phyloP scores from a whole-genome alignment of 2,113 vertebrate genomes.

The Neodon shergylaensis region DNA sequence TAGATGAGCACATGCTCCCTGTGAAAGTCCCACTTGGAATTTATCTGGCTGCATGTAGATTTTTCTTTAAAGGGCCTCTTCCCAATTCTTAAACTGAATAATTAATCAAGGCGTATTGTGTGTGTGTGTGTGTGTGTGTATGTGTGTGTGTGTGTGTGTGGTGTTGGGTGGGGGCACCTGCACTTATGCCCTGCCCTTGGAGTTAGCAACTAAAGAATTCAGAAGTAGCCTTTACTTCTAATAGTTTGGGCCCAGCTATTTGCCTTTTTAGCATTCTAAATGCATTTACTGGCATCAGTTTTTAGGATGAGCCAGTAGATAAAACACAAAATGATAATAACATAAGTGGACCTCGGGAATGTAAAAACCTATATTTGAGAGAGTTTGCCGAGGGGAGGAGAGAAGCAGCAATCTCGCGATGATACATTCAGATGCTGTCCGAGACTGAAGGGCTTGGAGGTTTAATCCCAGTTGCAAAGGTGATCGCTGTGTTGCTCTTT shows the following conservation, averaged over 20 bases:
- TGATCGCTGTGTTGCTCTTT: neutral
- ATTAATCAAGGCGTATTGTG: neutral
- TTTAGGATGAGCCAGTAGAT: neutral
- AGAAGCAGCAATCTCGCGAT: neutral
- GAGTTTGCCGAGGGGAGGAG: neutral
- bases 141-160: neutral
- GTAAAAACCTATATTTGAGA: neutral
- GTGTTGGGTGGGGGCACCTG: neutral
- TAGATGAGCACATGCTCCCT: slow-evolving; percentile 9
- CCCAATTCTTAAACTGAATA: neutral
- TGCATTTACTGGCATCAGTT: neutral
- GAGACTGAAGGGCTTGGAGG: neutral
- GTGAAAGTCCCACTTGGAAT: slow-evolving; percentile 25
- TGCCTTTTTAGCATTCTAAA: neutral
- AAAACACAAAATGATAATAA: neutral
- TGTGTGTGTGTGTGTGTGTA: neutral
- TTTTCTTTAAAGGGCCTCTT: neutral
- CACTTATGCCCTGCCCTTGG: neutral
- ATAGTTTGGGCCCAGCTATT: neutral
- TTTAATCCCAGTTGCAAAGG: neutral
- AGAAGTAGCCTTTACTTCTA: slow-evolving; percentile 50
- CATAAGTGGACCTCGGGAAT: neutral
- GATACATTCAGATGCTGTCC: neutral
- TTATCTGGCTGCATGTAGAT: slow-evolving; percentile 10
- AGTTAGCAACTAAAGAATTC: slow-evolving; percentile 30